These are phyloP conservation scores for Hanleya hanleyi DNA, from an alignment of 2,888 invertebrate genomes.

Conservation along the genomic window DNA sequence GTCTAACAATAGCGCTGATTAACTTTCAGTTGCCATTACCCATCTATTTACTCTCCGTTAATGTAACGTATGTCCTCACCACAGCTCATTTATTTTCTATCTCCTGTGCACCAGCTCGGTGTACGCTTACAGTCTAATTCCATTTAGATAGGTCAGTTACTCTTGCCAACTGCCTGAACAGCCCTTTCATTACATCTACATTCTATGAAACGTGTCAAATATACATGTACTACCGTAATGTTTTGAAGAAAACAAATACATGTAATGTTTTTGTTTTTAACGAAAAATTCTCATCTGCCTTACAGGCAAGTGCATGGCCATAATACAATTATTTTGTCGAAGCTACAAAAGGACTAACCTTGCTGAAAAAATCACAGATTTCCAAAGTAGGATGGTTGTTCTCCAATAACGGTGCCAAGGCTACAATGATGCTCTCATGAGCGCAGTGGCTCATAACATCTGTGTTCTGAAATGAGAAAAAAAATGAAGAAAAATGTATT, in stretches of 20 bases:
- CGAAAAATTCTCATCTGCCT: background rate
- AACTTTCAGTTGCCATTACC: no score
- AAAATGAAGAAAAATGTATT: no score
- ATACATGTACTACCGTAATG: background rate
- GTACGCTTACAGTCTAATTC: no score
- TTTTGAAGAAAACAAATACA: no score
- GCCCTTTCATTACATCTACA: no score
- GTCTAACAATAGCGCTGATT: no score
- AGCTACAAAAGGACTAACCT: conserved; percentile 58
- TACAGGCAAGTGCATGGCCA: background rate
- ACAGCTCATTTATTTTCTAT: no score
- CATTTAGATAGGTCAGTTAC: no score
- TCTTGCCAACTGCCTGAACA: no score
- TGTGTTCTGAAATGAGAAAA: conserved; percentile 60
- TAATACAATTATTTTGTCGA: background rate
- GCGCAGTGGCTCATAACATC: conserved; percentile 70
- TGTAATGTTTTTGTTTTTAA: background rate
- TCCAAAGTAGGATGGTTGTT: conserved; percentile 78
- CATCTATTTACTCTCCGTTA: no score
- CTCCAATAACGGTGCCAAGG: conserved; percentile 81
- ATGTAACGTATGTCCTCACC: no score
- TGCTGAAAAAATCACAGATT: conserved; percentile 78
- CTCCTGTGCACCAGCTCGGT: no score
- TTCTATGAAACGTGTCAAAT: background rate
- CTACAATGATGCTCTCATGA: conserved; percentile 74